Evolutionary conservation across 1,140 invertebrate genomes (phyloP).

Genomic region (Trinorchestia longiramus): DNA sequence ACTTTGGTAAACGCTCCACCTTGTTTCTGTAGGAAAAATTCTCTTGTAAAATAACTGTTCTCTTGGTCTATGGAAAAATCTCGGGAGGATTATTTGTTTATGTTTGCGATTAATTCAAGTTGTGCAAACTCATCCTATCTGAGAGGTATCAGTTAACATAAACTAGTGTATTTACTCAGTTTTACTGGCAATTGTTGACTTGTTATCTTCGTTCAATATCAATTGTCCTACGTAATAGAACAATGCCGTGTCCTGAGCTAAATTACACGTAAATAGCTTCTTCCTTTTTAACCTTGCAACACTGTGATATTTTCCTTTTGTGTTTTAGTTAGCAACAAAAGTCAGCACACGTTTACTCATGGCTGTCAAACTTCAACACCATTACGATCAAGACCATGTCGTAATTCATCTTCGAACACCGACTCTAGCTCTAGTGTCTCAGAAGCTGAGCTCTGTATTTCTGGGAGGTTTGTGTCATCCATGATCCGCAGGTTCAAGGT

Average conservation of each 20-base stretch:
- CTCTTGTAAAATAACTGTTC: too few species aligned
- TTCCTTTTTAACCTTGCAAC: neutral
- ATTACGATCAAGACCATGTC: neutral
- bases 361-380: neutral
- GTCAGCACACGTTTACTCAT: neutral
- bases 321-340: neutral
- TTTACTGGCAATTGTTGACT: too few species aligned
- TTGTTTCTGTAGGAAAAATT: too few species aligned
- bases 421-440: neutral
- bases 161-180: too few species aligned
- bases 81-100: too few species aligned
- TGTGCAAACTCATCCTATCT: too few species aligned
- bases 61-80: too few species aligned
- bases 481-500: conserved; percentile 28
- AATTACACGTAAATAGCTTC: neutral
- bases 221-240: neutral
- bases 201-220: too few species aligned
- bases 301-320: neutral
- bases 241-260: neutral
- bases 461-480: neutral
- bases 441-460: neutral
- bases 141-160: too few species aligned
- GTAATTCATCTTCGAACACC: neutral
- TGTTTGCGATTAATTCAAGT: too few species aligned
- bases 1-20: too few species aligned